A percentile compares a stretch with the other conserved stretches of the same genome.
Conservation (phyloP, 92 coral and sea anemone species). For the Virgularia gustaviana region DNA sequence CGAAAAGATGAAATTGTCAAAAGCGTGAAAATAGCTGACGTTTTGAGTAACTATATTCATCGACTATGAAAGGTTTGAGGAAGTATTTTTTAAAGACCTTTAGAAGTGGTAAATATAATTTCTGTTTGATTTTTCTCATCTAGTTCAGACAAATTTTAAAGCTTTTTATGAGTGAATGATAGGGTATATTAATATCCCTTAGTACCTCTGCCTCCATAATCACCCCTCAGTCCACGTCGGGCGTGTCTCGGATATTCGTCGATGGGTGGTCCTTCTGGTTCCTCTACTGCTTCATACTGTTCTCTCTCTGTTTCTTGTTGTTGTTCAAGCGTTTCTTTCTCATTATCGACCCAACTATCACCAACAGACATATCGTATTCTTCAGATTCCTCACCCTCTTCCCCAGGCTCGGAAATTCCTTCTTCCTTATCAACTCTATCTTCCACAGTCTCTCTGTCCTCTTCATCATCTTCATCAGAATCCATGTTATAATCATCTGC, state of each 20-base stretch:
- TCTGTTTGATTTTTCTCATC: no score
- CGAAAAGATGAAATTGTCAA: no score
- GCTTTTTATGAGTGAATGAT: no score
- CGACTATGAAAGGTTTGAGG: no score
- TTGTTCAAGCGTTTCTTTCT: neutral
- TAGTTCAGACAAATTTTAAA: no score
- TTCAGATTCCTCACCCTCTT: neutral
- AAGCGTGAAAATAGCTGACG: no score
- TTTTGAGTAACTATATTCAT: no score
- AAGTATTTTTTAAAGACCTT: no score
- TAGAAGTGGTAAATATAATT: no score
- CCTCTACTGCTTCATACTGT: constrained; percentile 9
- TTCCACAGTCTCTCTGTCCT: neutral
- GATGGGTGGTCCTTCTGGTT: constrained; percentile 39
- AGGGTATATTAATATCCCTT: no score
- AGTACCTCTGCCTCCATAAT: constrained; percentile 40
- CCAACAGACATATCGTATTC: constrained; percentile 14
- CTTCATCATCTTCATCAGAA: constrained; percentile 36
- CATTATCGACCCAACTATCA: constrained; percentile 15
- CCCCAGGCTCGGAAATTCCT: neutral
- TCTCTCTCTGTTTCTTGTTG: constrained; percentile 1
- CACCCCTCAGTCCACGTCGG: constrained; percentile 32
- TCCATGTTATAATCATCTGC: constrained; percentile 56
- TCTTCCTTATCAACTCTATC: neutral
- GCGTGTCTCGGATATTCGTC: constrained; percentile 13